Base-by-base conservation (phyloP, 2,888 invertebrate genomes). In the Brassicogethes aeneus region DNA sequence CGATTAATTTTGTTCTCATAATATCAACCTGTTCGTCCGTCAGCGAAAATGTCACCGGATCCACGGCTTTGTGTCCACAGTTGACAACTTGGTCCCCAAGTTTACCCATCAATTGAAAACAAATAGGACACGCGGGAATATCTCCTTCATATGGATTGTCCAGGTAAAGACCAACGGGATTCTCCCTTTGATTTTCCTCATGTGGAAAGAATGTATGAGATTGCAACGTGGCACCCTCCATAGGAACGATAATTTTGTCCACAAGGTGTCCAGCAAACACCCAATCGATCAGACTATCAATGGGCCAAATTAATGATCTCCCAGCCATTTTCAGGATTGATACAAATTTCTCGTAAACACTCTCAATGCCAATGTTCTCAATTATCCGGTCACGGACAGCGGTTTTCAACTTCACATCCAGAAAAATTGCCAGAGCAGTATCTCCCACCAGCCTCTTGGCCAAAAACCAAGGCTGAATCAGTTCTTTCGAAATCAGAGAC, bases 401-500 rank as follows among this genome's bases (percentile, higher is more conserved):
- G n/a, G n/a, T n/a, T n/a, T n/a, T n/a, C n/a, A n/a, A n/a, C 23
- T 10, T 34, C n/a, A 32, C 16, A 2, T 34, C 35, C 2, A 34
- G 16, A 3, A 34, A 3, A 3, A 17, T 34, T n/a, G 16, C 17
- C 3, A 32, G 7, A 2, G 33, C 3, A n/a, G 33, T 15, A 3
- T 14, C 14, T 2, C 3, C 10, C 3, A 32, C 33, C 33, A 32
- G 14, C 7, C 33, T 32, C 15, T 8, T 32, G 3, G 33, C 14
- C 8, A 32, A 32, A 3, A 15, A 15, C 33, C 33, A 32, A 2
- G 30, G 29, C 12, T 39, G 15, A 12, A 39, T 14, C 2, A 39
- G 3, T 7, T 39, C 39, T 14, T 34, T 39, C 2, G 33, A 33
- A 13, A 34, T 39, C 5, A n/a, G n/a, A n/a, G n/a, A n/a, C n/a